Percentiles rank a stretch among this genome's conserved stretches.
Evolutionary conservation across 2,113 vertebrate genomes (phyloP).

Genomic region (Nothobranchius kuhntae): DNA sequence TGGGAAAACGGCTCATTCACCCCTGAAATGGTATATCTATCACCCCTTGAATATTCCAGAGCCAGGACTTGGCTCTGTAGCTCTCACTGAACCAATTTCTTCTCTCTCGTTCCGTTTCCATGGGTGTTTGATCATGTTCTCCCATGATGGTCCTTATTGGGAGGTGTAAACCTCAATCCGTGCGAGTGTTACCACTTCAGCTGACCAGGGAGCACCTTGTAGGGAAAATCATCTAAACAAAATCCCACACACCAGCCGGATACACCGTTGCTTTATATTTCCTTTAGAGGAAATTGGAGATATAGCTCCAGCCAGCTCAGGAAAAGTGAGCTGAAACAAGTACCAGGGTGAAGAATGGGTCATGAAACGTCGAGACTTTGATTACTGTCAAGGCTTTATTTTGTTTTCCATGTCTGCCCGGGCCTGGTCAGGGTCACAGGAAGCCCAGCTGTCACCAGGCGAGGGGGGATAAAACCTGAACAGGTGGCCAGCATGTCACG

Average conservation of each 20-base stretch:
- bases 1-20: conserved; percentile 11
- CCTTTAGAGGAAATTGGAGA: conserved; percentile 26
- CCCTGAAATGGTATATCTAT: conserved; percentile 18
- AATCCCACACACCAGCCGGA: conserved; percentile 9
- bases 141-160: conserved; percentile 7
- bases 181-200: conserved; percentile 42
- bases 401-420: neutral
- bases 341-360: conserved; percentile 15
- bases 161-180: conserved; percentile 25
- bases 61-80: neutral
- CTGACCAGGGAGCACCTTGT: conserved; percentile 23
- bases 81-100: conserved; percentile 14
- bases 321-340: neutral
- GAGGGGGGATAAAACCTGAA: no score
- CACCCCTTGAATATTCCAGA: conserved; percentile 11
- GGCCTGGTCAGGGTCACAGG: neutral
- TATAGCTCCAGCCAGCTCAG: conserved; percentile 19
- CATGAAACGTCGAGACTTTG: neutral
- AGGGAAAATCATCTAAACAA: conserved; percentile 38
- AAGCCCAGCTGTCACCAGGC: neutral
- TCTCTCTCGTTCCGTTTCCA: neutral
- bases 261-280: conserved; percentile 31
- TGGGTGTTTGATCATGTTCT: neutral
- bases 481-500: neutral
- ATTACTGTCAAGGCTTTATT: neutral